Evolutionary conservation across 2,888 invertebrate species (phyloP), one percentile per base, ranked within the genome.

Genomic region (Sipunculus nudus): DNA sequence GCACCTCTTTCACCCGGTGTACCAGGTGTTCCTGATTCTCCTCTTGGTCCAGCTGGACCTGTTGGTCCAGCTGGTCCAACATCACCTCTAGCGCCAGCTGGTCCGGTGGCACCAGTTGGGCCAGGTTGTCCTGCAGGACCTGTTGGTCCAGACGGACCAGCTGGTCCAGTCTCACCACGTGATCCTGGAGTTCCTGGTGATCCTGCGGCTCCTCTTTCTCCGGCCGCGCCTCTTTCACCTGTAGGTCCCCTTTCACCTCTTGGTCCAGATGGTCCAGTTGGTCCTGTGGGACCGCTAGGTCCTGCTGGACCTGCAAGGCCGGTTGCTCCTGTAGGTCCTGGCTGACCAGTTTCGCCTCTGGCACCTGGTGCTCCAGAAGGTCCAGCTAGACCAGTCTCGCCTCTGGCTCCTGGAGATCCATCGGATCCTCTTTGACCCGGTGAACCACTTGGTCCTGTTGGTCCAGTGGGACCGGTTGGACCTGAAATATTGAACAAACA

Each of bases 71-170:
- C 32, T 49, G 35, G 5, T 3, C 49, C 49, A 31, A 23, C 21
- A 21, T 19, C 40, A 10, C 59, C 64, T 26, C 53, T 21, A n/a
- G 39, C 32, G 19, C 63, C 63, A 35, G 38, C 4, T 10, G 26
- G 21, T 55, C 63, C 63, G 2, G 40, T 16, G 2, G 39, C 21
- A 29, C 62, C 62, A 35, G 58, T 39, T 40, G 25, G 23, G 16
- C 52, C 52, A 23, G 19, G 28, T 26, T 29, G 48, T 25, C 47
- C 93, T 94, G 83, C 94, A 23, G 8, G 6, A 10, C 39, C 26
- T 38, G 32, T 28, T 13, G 25, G n/a, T 10, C 60, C 60, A 2
- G 46, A 47, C 31, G 45, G 26, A 13, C 60, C 60, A 1, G 41
- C 26, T 10, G 29, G 45, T 4, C 23, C 39, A 4, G n/a, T n/a